Evolutionary conservation across 2,888 invertebrate genomes (phyloP).

Genomic region (Amphipyra berbera): DNA sequence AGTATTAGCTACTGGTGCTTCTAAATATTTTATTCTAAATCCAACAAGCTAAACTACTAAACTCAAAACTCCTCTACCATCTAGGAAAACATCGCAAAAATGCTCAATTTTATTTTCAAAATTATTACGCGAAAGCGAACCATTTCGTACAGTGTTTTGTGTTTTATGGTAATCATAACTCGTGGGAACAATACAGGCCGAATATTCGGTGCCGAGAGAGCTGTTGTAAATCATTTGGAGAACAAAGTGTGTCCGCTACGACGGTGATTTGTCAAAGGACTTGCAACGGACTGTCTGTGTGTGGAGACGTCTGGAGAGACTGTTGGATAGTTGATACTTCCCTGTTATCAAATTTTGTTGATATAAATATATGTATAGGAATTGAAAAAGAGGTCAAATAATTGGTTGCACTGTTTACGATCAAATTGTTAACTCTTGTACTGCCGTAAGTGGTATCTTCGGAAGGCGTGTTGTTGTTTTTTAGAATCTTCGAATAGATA

Average conservation of each 20-base stretch:
- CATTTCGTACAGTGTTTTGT: constrained; percentile 60
- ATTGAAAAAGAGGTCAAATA: constrained; percentile 1
- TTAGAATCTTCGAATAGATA: too few relatives aligned
- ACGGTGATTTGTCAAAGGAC: constrained; percentile 62
- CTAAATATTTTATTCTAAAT: too few relatives aligned
- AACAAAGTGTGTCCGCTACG: constrained; percentile 65
- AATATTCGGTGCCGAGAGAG: constrained; percentile 60
- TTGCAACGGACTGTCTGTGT: constrained; percentile 56
- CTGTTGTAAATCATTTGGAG: constrained; percentile 60
- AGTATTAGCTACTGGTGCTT: too few relatives aligned
- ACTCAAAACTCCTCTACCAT: background rate
- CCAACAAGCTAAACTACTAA: background rate
- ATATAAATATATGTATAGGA: constrained; percentile 17
- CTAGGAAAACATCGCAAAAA: constrained; percentile 37
- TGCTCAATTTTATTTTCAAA: constrained; percentile 48
- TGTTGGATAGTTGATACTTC: constrained; percentile 35
- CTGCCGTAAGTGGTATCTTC: too few relatives aligned
- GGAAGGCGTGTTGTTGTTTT: too few relatives aligned
- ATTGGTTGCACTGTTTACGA: too few relatives aligned
- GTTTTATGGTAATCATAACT: constrained; percentile 70
- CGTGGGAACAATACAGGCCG: constrained; percentile 60
- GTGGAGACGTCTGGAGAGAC: constrained; percentile 46
- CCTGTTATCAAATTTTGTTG: constrained; percentile 16
- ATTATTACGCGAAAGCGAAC: constrained; percentile 52
- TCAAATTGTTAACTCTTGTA: too few relatives aligned